These are phyloP conservation scores for Tribolium castaneum DNA, from an alignment of 1,140 invertebrate species.

Conservation along the genomic window DNA sequence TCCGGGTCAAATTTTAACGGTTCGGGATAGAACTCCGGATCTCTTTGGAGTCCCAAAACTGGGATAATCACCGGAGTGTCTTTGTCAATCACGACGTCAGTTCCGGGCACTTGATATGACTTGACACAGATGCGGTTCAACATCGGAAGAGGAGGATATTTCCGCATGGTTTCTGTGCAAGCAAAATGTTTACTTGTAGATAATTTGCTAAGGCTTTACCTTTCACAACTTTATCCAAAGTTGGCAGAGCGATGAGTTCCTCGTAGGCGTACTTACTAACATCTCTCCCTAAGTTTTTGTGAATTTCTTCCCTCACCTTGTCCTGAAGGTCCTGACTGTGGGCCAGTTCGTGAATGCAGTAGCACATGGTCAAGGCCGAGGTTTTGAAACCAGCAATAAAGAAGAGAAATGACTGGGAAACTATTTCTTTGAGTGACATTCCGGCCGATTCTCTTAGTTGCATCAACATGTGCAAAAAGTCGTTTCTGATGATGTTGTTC, in stretches of 20 bases:
- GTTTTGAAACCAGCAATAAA: constrained; percentile 75
- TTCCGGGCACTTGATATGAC: constrained; percentile 58
- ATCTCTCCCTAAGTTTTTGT: constrained; percentile 62
- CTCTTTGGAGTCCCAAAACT: constrained; percentile 56
- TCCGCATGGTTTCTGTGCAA: constrained; percentile 60
- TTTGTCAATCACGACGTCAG: constrained; percentile 51
- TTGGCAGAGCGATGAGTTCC: constrained; percentile 66
- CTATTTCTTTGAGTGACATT: constrained; percentile 46
- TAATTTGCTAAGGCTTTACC: constrained; percentile 56
- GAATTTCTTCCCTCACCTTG: constrained; percentile 69
- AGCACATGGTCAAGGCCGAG: constrained; percentile 69
- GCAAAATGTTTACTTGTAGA: neutral
- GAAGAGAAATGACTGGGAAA: constrained; percentile 62
- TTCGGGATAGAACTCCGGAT: constrained; percentile 68
- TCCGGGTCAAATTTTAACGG: constrained; percentile 73
- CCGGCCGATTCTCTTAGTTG: constrained; percentile 1
- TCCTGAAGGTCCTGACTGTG: constrained; percentile 71
- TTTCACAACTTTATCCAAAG: constrained; percentile 68
- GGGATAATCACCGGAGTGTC: constrained; percentile 57
- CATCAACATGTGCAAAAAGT: constrained; percentile 67
- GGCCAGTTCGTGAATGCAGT: constrained; percentile 70
- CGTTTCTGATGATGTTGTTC: constrained; percentile 63
- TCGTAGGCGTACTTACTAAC: constrained; percentile 69
- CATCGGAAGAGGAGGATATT: constrained; percentile 61
- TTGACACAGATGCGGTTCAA: constrained; percentile 60